phyloP scores from a whole-genome alignment of 2,113 vertebrate species.

The Spea bombifrons region DNA sequence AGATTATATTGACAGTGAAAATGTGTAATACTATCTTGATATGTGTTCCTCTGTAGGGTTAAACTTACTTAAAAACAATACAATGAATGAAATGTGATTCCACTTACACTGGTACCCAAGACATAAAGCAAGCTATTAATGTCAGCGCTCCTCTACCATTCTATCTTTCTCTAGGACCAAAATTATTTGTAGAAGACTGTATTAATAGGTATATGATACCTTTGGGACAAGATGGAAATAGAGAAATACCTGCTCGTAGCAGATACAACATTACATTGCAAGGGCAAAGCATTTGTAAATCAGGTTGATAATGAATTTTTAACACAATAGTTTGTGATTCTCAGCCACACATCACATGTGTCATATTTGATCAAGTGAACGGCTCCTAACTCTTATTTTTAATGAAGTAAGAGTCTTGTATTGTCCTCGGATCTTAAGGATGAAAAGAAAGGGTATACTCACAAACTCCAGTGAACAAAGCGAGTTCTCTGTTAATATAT shows the following conservation, averaged over 20 bases:
- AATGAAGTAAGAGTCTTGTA: no score
- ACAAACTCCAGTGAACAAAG: constrained; percentile 4
- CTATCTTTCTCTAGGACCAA: constrained; percentile 28
- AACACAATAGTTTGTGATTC: constrained; percentile 30
- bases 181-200: constrained; percentile 38
- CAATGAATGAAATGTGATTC: constrained; percentile 29
- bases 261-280: constrained; percentile 22
- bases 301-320: constrained; percentile 20
- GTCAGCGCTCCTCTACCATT: constrained; percentile 24
- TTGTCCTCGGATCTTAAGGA: not conserved
- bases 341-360: constrained; percentile 20
- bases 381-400: no score
- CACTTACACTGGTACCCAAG: constrained; percentile 23
- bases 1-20: no score
- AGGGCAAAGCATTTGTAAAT: constrained; percentile 14
- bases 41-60: constrained; percentile 15
- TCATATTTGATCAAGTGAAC: no score
- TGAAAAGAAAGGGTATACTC: constrained; percentile 16
- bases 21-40: not conserved
- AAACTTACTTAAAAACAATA: constrained; percentile 1
- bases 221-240: constrained; percentile 25
- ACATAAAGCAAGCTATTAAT: constrained; percentile 43
- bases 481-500: not conserved
- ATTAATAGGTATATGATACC: constrained; percentile 36
- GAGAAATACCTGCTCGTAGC: constrained; percentile 20